These are phyloP conservation scores for Lasiurus borealis DNA, from an alignment of 2,113 vertebrate genomes.

Conservation along the genomic window DNA sequence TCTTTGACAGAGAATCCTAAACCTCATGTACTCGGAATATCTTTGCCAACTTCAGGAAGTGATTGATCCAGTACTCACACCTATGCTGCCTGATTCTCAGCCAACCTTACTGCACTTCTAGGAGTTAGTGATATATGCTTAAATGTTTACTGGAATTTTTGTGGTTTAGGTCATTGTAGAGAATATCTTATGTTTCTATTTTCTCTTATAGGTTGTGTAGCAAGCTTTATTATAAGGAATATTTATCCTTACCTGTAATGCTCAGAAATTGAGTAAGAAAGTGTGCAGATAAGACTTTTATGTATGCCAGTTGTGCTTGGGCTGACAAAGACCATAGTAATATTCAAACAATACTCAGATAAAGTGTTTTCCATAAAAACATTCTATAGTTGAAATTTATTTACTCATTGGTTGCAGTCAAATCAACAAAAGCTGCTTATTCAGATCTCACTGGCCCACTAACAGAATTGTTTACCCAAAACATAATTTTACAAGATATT, in stretches of 20 bases:
- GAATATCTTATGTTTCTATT: not conserved
- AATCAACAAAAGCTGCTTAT: slow-evolving; percentile 16
- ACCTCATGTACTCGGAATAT: not conserved
- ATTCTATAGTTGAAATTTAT: slow-evolving; percentile 13
- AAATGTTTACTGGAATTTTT: not conserved
- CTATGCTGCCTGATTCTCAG: not conserved
- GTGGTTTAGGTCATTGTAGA: not conserved
- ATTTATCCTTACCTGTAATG: not conserved
- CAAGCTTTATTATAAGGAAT: not conserved
- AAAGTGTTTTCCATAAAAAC: not conserved
- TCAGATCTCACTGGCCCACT: slow-evolving; percentile 38
- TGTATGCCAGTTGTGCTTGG: not conserved
- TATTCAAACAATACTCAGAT: slow-evolving; percentile 4
- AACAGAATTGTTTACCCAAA: slow-evolving; percentile 47
- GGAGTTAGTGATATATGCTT: not conserved
- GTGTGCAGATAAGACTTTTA: not conserved
- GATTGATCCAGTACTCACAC: not conserved
- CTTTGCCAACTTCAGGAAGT: not conserved
- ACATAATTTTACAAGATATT: slow-evolving; percentile 10
- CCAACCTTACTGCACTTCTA: not conserved
- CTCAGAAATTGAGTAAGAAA: not conserved
- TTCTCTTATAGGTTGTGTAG: too few relatives aligned
- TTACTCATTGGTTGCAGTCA: not conserved
- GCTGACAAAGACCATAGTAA: slow-evolving; percentile 1
- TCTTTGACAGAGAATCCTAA: not conserved